Evolutionary conservation across 2,797 vertebrate genomes (phyloP), one percentile per base, ranked within the genome.

Genomic region (Chaunax sp.): DNA sequence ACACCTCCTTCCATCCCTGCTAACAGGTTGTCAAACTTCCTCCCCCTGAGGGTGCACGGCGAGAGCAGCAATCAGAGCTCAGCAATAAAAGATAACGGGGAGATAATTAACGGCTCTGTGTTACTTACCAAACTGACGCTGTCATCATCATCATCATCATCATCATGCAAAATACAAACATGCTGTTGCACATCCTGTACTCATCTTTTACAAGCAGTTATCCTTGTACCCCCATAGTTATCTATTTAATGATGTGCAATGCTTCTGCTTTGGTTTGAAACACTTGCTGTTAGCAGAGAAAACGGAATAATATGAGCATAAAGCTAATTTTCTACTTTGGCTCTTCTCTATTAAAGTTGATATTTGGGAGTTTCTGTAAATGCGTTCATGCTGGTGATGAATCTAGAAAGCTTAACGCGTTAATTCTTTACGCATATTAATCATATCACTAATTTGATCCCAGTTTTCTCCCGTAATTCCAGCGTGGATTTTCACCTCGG

Each of bases 101-200:
- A 69, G 72, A 78, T 87, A 87, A 87, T 89, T 84, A 87, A 80
- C 63, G 22, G 47, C 45, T 80, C 65, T 0, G 49, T 86, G 83
- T 87, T 86, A 75, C 51, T 50, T 51, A 84, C 81, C 86, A 84
- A 76, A 77, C 68, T 47, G 2, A 18, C 62, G 10, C 53, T 23
- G 20, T 50, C 66, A 79, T 83, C 64, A 72, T 68, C 64, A n/a
- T 58, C 69, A 43, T 50, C 66, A 79, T 83, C 64, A 72, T 68
- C 64, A n/a, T 58, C 69, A 43, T 45, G 52, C 77, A 71, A 60
- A n/a, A 75, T 58, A 20, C 7, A 7, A 77, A 64, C 73, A 45
- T 40, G 16, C 56, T 46, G 62, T 46, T 16, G 26, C 64, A 64
- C 53, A 60, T 63, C 63, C 65, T 46, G 67, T 9, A 6, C 59